Percentiles rank a stretch among this genome's conserved stretches.
Evolutionary conservation across 2,888 invertebrate species (phyloP).

Genomic region (Eumacrocentrus americanus): DNA sequence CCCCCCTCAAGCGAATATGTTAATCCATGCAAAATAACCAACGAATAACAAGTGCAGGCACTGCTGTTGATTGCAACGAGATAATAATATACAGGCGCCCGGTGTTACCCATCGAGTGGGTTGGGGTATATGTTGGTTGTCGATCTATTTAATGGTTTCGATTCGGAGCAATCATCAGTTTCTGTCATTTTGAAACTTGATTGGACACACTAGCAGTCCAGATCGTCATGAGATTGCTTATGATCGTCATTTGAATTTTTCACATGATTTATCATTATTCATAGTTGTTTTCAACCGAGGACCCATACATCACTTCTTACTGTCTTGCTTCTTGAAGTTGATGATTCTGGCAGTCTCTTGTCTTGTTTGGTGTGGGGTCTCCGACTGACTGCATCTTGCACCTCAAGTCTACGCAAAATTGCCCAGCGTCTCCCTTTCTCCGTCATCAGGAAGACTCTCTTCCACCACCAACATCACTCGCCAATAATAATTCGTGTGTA

Average conservation of each 20-base stretch:
- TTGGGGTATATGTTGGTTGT: background rate
- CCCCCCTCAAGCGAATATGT: slow-evolving; percentile 46
- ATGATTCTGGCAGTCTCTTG: no score
- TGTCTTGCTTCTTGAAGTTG: no score
- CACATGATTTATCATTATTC: no score
- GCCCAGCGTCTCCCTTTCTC: slow-evolving; percentile 4
- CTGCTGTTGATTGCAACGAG: slow-evolving; percentile 40
- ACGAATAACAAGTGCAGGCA: slow-evolving; percentile 43
- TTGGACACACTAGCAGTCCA: background rate
- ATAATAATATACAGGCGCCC: slow-evolving; percentile 24
- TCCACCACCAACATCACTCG: slow-evolving; percentile 36
- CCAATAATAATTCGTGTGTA: slow-evolving; percentile 55
- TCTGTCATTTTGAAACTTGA: slow-evolving; percentile 3
- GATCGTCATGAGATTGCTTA: no score
- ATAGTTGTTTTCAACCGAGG: no score
- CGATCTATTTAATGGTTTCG: slow-evolving; percentile 10
- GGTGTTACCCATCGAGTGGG: slow-evolving; percentile 11
- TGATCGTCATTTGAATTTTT: no score
- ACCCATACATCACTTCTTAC: no score
- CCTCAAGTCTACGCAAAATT: no score
- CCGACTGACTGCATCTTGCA: no score
- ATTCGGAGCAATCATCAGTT: slow-evolving; percentile 6
- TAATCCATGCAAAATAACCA: slow-evolving; percentile 48
- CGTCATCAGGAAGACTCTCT: slow-evolving; percentile 11
- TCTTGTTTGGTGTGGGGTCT: no score